phyloP scores from a whole-genome alignment of 2,888 invertebrate genomes.

The Dinocampus coccinellae region DNA sequence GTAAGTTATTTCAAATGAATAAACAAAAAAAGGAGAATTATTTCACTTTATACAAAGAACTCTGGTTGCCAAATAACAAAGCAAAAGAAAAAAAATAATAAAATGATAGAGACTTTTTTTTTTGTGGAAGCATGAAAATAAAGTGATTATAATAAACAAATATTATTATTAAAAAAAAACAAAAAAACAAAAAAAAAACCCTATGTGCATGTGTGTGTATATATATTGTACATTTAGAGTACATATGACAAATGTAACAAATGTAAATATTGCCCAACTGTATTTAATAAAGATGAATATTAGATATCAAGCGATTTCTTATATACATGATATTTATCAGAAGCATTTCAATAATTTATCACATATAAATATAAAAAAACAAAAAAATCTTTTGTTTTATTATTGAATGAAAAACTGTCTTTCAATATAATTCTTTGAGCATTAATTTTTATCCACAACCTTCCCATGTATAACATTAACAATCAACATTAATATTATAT shows the following conservation, averaged over 20 bases:
- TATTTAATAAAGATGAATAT: conserved; percentile 17
- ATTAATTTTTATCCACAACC: no score
- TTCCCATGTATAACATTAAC: conserved; percentile 1
- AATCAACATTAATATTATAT: conserved; percentile 17
- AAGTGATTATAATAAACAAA: background rate
- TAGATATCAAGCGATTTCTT: background rate
- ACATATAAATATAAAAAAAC: background rate
- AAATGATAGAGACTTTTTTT: no score
- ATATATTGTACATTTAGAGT: background rate
- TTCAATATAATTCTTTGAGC: no score
- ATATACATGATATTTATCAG: background rate
- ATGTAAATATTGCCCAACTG: conserved; percentile 14
- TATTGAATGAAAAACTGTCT: no score
- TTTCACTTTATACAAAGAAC: conserved; percentile 25
- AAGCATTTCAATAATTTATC: background rate
- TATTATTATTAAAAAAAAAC: conserved; percentile 1
- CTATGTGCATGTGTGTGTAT: background rate
- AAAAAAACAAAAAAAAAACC: no score
- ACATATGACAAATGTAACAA: background rate
- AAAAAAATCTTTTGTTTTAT: background rate
- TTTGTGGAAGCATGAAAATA: no score
- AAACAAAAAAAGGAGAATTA: conserved; percentile 14
- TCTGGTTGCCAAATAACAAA: conserved; percentile 18
- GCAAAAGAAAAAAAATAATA: background rate
- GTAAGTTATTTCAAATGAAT: background rate